phyloP scores from a whole-genome alignment of 2,113 vertebrate genomes.

The Candoia aspera region DNA sequence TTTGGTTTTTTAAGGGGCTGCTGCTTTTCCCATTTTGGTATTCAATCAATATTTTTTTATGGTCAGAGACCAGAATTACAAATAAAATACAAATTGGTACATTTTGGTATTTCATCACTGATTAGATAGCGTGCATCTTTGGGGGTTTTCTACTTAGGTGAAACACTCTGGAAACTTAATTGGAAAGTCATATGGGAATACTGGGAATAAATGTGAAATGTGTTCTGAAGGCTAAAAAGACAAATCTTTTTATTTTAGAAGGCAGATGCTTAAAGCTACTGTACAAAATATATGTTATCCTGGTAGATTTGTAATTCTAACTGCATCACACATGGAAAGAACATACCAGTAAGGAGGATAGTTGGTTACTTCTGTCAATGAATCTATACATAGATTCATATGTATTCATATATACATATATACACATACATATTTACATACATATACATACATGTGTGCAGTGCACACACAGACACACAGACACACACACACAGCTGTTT shows the following conservation, averaged over 20 bases:
- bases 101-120: background rate
- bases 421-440: too few relatives aligned
- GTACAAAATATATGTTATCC: constrained; percentile 27
- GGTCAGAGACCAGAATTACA: too few relatives aligned
- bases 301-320: constrained; percentile 49
- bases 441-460: too few relatives aligned
- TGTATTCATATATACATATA: constrained; percentile 34
- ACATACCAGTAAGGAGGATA: constrained; percentile 36
- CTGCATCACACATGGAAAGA: constrained; percentile 22
- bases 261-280: constrained; percentile 27
- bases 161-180: background rate
- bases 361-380: constrained; percentile 25
- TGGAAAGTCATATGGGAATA: background rate
- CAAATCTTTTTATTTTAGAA: constrained; percentile 42
- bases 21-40: background rate
- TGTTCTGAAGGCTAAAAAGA: constrained; percentile 33
- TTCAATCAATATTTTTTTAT: background rate
- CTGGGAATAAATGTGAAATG: background rate
- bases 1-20: background rate
- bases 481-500: constrained; percentile 49
- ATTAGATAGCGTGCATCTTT: background rate
- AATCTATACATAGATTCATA: too few relatives aligned
- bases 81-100: too few relatives aligned
- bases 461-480: too few relatives aligned
- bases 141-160: background rate